phyloP scores from a whole-genome alignment of 1,140 invertebrate genomes.

The Calosoma granatense region DNA sequence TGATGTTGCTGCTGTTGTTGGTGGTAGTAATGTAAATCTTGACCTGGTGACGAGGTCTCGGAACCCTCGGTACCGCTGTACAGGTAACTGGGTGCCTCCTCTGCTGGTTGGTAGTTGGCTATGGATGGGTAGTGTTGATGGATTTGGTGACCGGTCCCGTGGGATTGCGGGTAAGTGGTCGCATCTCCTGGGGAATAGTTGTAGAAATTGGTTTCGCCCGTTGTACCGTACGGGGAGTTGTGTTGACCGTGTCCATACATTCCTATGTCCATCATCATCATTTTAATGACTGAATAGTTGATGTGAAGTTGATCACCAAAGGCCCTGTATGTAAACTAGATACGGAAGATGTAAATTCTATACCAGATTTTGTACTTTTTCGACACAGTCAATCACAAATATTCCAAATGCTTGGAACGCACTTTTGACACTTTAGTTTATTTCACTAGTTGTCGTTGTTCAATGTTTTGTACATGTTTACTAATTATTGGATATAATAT shows the following conservation, averaged over 20 bases:
- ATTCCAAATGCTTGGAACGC: too few species aligned
- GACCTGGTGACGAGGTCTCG: conserved; percentile 28
- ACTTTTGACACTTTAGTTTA: too few species aligned
- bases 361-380: too few species aligned
- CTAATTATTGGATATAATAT: too few species aligned
- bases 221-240: conserved; percentile 23
- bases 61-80: conserved; percentile 21
- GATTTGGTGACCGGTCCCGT: conserved; percentile 22
- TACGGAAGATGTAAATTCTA: too few species aligned
- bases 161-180: conserved; percentile 17
- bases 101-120: conserved; percentile 20
- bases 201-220: conserved; percentile 41
- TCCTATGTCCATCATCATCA: conserved; percentile 62
- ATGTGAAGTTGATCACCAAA: too few species aligned
- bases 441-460: too few species aligned
- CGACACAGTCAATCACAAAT: too few species aligned
- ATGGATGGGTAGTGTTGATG: conserved; percentile 33
- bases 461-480: too few species aligned
- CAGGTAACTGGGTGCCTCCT: conserved; percentile 26
- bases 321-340: too few species aligned
- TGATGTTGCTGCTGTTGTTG: too few species aligned
- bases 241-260: conserved; percentile 52
- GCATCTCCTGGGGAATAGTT: conserved; percentile 28
- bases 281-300: conserved; percentile 29
- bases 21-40: conserved; percentile 29